phyloP scores from a whole-genome alignment of 23 tunicate genomes.

The Styela clava region DNA sequence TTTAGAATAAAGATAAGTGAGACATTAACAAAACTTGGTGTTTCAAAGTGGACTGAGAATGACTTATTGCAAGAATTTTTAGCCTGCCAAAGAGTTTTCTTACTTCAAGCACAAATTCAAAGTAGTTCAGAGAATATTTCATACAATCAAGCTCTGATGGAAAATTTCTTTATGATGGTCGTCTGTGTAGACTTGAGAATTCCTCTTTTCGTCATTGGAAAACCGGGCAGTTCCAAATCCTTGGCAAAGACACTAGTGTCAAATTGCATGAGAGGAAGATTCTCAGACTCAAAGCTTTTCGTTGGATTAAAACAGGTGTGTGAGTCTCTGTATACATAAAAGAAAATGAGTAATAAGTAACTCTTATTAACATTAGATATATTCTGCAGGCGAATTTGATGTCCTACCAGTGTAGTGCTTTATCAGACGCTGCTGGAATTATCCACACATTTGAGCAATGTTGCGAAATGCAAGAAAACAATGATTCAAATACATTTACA shows the following conservation, averaged over 20 bases:
- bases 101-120: constrained; percentile 21
- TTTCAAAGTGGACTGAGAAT: background rate
- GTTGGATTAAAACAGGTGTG: constrained; percentile 28
- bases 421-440: constrained; percentile 58
- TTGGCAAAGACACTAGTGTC: constrained; percentile 51
- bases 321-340: no score
- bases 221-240: constrained; percentile 76
- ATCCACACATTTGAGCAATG: constrained; percentile 46
- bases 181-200: constrained; percentile 59
- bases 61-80: constrained; percentile 1
- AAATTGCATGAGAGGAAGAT: constrained; percentile 32
- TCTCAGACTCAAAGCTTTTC: constrained; percentile 19
- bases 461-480: constrained; percentile 28
- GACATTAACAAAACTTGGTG: background rate
- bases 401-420: constrained; percentile 67
- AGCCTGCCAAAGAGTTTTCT: constrained; percentile 49
- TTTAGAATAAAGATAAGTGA: constrained; percentile 31
- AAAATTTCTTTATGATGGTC: constrained; percentile 65
- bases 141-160: constrained; percentile 48
- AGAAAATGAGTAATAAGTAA: no score
- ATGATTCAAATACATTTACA: constrained; percentile 27
- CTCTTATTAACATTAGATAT: no score
- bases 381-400: constrained; percentile 13
- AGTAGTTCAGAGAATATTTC: constrained; percentile 37
- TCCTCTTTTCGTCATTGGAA: constrained; percentile 61